A percentile compares a stretch with the other conserved stretches of the same genome.
Evolutionary conservation across 2,113 vertebrate genomes (phyloP).

Genomic region (Promerops cafer): DNA sequence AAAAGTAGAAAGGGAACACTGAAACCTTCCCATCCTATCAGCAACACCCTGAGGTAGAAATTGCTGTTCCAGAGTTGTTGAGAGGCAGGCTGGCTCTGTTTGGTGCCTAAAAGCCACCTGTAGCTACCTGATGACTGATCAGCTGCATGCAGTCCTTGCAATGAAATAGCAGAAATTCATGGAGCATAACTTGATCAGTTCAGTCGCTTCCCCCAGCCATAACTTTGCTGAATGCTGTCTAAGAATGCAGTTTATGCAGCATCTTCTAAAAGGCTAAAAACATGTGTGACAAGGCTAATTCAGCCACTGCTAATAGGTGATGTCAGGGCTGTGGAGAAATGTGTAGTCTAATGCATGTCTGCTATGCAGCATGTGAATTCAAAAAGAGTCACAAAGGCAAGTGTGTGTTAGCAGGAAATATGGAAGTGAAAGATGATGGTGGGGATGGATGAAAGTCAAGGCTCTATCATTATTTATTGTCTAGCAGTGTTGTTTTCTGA

Average conservation of each 20-base stretch:
- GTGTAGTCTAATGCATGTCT: neutral
- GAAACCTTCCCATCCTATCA: neutral
- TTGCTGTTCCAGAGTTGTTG: neutral
- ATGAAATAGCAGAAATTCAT: neutral
- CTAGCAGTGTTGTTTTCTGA: neutral
- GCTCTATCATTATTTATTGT: neutral
- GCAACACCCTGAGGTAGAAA: neutral
- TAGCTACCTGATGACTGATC: neutral
- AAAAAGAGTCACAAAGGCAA: neutral
- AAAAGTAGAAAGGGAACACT: neutral
- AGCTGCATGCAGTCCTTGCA: neutral
- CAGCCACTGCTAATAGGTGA: neutral
- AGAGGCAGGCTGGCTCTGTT: neutral
- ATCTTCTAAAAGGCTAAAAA: constrained; percentile 38
- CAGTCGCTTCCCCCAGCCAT: neutral
- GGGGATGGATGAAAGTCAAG: neutral
- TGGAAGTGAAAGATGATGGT: neutral
- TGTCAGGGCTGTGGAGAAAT: neutral
- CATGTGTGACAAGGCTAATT: neutral
- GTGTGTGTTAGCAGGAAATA: constrained; percentile 1
- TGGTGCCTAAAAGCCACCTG: neutral
- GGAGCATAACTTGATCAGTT: neutral
- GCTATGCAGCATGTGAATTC: neutral
- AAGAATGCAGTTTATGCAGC: neutral
- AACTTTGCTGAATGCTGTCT: constrained; percentile 15